Evolutionary conservation across 2,113 vertebrate genomes (phyloP), one percentile per base, ranked within the genome.

Genomic region (Clinocottus analis): DNA sequence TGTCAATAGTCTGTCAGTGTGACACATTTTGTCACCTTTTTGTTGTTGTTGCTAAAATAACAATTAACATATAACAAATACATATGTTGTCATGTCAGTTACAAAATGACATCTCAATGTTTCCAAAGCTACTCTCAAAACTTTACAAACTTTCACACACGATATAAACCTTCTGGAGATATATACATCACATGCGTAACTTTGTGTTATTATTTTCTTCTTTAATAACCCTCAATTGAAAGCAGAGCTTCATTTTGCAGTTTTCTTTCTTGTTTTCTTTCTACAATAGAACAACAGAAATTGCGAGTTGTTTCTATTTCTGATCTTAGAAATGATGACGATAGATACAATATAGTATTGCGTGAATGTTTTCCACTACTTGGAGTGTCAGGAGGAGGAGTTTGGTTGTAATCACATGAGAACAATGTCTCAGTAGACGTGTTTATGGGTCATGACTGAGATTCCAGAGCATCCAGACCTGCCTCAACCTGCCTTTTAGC

Each of bases 381-480:
- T 17, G 35, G 13, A 37, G 62, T 17, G 6, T 31, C 4, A 31
- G 29, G 17, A 31, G 67, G 58, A 62, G 45, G 58, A 64, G 29
- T 67, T 45, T 3, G 23, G 29, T 53, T 11, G 17, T 49, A 55
- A 80, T 82, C 51, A 58, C 74, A 64, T 29, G 17, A 61, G 62
- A 45, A 53, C 67, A 56, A 43, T 21, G 76, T 68, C 45, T 85
- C 60, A 53, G 19, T 8, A 27, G 43, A 45, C 9, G 4, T 74
- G 53, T 83, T 77, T 60, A 35, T 39, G 66, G 27, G 27, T 82
- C 67, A 65, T 82, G 62, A 66, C 78, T 31, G 41, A 88, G 81
- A 91, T 86, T 89, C 92, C 91, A 55, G 70, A 73, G 75, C 33
- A 35, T 56, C 17, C 41, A 23, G 65, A 69, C 90, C 58, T 78